A percentile compares a stretch with the other conserved stretches of the same genome.
phyloP scores from a whole-genome alignment of 2,888 invertebrate genomes.

The Tridacna gigas region DNA sequence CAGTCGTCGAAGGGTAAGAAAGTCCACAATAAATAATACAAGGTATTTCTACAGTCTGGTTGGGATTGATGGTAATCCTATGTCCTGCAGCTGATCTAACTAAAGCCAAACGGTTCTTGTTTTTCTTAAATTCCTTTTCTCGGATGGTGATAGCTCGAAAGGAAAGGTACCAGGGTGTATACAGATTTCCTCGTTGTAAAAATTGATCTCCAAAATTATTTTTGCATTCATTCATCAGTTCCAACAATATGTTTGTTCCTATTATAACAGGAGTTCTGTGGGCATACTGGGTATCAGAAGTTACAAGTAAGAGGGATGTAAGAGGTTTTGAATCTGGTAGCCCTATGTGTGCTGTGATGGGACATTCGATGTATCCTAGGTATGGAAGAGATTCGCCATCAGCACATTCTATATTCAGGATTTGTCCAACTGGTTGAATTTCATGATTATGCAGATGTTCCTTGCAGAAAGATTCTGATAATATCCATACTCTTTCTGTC shows the following conservation, averaged over 20 bases:
- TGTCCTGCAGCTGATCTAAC: constrained; percentile 16
- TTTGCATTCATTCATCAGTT: constrained; percentile 29
- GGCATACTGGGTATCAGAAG: constrained; percentile 48
- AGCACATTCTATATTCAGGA: constrained; percentile 58
- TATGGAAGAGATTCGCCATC: constrained; percentile 57
- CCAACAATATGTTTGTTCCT: constrained; percentile 51
- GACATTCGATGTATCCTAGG: constrained; percentile 39
- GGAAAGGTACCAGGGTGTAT: constrained; percentile 49
- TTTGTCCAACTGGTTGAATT: constrained; percentile 32
- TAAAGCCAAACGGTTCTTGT: constrained; percentile 26
- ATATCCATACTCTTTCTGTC: too few relatives aligned
- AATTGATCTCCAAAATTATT: constrained; percentile 42
- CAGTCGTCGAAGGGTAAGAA: not conserved
- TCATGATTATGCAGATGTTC: constrained; percentile 23
- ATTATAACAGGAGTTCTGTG: constrained; percentile 41
- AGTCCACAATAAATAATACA: constrained; percentile 22
- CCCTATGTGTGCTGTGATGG: constrained; percentile 18
- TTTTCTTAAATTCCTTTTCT: constrained; percentile 28
- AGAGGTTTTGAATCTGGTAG: constrained; percentile 2
- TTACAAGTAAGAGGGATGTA: constrained; percentile 32
- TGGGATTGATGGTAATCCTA: constrained; percentile 30
- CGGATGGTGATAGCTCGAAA: constrained; percentile 21
- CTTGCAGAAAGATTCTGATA: too few relatives aligned
- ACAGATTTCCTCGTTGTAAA: constrained; percentile 40
- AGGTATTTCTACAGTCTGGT: constrained; percentile 20